Conservation (phyloP, 2,113 vertebrate genomes). For the Hemiprocne comata region DNA sequence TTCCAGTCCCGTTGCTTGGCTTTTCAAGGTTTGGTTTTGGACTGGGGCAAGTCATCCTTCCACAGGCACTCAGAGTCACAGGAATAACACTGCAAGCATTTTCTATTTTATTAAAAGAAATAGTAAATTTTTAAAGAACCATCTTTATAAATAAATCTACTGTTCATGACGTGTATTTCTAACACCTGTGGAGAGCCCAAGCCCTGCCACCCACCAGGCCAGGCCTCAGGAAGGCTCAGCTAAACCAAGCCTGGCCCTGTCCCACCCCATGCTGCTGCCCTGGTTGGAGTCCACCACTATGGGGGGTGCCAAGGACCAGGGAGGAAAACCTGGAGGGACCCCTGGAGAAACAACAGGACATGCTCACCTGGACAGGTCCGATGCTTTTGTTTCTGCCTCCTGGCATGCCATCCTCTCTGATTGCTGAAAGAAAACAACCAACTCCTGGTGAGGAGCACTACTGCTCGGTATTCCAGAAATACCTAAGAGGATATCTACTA, state of each 20-base stretch:
- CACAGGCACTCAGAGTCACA: neutral
- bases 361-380: slow-evolving; percentile 94
- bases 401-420: slow-evolving; percentile 99
- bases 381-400: slow-evolving; percentile 99
- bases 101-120: slow-evolving; percentile 61
- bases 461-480: rapidly evolving
- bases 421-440: slow-evolving; percentile 81
- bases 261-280: rapidly evolving
- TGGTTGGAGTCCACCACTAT: rapidly evolving
- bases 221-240: neutral
- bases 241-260: rapidly evolving
- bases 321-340: neutral
- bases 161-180: rapidly evolving
- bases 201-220: neutral
- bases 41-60: neutral
- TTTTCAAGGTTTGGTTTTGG: neutral
- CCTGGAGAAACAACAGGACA: rapidly evolving
- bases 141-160: rapidly evolving
- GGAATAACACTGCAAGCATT: too few relatives aligned
- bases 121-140: slow-evolving; percentile 26
- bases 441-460: neutral
- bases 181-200: neutral
- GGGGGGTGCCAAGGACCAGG: neutral
- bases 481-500: neutral
- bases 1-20: neutral